Conservation (phyloP, 2,113 vertebrate genomes). For the Holacanthus passer region DNA sequence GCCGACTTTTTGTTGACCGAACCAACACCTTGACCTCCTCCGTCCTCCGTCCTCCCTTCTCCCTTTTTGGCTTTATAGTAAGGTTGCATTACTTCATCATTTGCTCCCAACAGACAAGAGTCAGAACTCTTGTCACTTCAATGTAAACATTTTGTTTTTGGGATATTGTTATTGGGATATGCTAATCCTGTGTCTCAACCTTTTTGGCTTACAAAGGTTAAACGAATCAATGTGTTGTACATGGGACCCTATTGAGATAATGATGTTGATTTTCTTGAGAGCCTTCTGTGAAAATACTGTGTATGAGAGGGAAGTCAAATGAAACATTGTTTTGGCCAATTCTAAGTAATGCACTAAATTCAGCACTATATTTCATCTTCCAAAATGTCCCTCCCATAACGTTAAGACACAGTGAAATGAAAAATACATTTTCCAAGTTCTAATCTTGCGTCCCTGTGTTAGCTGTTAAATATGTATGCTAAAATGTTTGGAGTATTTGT, state of each 20-base stretch:
- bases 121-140: background rate
- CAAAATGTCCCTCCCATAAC: background rate
- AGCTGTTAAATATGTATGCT: background rate
- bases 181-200: background rate
- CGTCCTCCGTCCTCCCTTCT: no score
- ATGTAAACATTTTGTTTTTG: background rate
- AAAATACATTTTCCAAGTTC: background rate
- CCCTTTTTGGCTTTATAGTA: background rate
- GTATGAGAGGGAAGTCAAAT: background rate
- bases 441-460: background rate
- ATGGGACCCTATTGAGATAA: background rate
- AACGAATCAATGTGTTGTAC: background rate
- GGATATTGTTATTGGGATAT: no score
- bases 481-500: background rate
- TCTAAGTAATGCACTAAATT: background rate
- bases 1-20: background rate
- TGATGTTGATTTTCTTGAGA: background rate
- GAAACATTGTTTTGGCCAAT: background rate
- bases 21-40: background rate
- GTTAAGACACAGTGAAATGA: background rate
- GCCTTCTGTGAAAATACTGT: background rate
- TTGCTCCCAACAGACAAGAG: background rate
- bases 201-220: background rate
- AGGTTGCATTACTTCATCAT: background rate
- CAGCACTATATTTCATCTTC: background rate